phyloP scores from a whole-genome alignment of 2,797 vertebrate species.

The Brachyrhaphis roseni region DNA sequence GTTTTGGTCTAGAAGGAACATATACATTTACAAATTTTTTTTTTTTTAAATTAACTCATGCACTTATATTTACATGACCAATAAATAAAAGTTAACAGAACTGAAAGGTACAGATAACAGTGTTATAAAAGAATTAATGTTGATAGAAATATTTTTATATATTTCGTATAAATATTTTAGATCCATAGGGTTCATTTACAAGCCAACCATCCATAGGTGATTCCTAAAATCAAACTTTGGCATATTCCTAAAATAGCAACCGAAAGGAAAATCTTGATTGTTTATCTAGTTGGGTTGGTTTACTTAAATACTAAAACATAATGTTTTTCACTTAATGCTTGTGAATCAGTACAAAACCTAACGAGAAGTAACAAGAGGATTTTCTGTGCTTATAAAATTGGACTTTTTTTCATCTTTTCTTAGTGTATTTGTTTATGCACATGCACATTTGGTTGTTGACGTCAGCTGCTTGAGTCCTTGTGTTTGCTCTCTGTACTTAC shows the following conservation, averaged over 20 bases:
- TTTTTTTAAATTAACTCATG: not conserved
- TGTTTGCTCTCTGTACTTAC: constrained; percentile 72
- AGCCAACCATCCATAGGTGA: not conserved
- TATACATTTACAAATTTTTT: not conserved
- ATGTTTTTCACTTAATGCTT: not conserved
- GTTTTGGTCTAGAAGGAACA: not conserved
- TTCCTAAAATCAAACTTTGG: not conserved
- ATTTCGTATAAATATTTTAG: not conserved
- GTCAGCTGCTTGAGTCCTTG: not conserved
- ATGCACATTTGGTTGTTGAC: not conserved
- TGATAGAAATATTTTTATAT: not conserved
- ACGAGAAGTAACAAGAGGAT: not conserved
- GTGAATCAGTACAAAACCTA: not conserved
- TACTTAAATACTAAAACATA: not conserved
- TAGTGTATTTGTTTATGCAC: not conserved
- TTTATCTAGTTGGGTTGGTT: not conserved
- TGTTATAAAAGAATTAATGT: not conserved
- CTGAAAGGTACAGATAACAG: not conserved
- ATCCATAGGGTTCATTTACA: not conserved
- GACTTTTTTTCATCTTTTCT: not conserved
- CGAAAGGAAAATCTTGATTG: not conserved
- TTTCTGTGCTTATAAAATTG: not conserved
- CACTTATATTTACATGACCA: not conserved
- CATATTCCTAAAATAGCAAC: not conserved
- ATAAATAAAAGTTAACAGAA: not conserved